Base-by-base conservation (phyloP, 2,888 invertebrate species). In the Schrankia costaestrigalis region DNA sequence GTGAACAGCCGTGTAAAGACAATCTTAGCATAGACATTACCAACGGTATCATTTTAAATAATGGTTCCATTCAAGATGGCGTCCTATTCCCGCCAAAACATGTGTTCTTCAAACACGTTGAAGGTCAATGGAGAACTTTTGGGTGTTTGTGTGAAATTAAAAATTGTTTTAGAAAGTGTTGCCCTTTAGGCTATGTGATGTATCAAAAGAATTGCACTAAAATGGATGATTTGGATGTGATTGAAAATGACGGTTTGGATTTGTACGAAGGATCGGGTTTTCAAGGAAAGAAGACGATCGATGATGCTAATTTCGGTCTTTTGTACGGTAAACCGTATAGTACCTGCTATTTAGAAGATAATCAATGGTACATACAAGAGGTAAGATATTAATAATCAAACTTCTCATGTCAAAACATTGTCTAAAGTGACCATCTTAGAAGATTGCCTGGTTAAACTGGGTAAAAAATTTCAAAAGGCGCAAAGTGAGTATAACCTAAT, bases 91-190 rank as follows among this genome's bases (percentile, higher is more conserved):
- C 74, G 11, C 56, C 60, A 21, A 47, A 74, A 21, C 59, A 59
- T 42, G 55, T 78, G 13, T 83, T 63, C 35, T 27, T 45, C 1
- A 72, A 63, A 41, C 70, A 66, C 11, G 43, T 75, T 2, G 62
- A 50, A 22, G 78, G 73, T 5, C 63, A 50, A 35, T 36, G 65
- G 0, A 70, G 41, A 34, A 67, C 43, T 1, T 79, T 67, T 12
- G 84, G 81, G 0, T 85, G 85, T 47, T 36, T 73, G 25, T 85
- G 85, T 43, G 41, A 70, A 35, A n/a, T 63, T 0, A 69, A 46
- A 9, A 51, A 61, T 3, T 85, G 85, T 56, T 62, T 79, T 11
- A 49, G 71, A n/a, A 86, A 86, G 35, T 86, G 86, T 39, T 86
- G 86, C 35, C 67, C 70, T 0, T 6, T 69, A 0, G 79, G 78